phyloP scores from a whole-genome alignment of 2,113 vertebrate species.

The Rissa tridactyla region DNA sequence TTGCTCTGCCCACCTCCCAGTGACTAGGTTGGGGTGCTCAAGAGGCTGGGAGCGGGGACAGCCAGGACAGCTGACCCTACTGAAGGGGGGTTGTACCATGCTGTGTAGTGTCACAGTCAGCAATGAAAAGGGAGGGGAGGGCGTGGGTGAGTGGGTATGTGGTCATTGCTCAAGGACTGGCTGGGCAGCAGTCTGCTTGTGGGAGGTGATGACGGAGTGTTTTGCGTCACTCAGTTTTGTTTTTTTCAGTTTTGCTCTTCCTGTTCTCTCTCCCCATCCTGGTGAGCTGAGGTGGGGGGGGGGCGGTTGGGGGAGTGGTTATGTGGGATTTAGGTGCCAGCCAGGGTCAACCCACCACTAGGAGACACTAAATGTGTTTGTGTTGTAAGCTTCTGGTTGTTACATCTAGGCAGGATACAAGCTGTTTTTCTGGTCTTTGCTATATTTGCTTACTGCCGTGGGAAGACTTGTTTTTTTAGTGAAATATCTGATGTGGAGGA shows the following conservation, averaged over 20 bases:
- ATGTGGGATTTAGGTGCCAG: background rate
- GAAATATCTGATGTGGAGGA: background rate
- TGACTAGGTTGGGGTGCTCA: too few relatives aligned
- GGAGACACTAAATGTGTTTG: background rate
- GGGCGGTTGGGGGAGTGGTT: background rate
- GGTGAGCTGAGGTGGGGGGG: background rate
- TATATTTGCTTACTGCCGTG: background rate
- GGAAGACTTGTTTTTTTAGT: background rate
- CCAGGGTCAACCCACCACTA: background rate
- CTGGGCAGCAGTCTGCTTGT: background rate
- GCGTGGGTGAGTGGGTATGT: accelerated
- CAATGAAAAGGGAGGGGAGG: background rate
- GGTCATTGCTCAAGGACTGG: background rate
- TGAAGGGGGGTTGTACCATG: accelerated
- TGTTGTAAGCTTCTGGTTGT: background rate
- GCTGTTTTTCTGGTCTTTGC: background rate
- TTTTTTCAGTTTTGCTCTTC: background rate
- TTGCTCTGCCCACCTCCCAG: accelerated
- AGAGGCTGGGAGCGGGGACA: background rate
- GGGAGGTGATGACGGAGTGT: background rate
- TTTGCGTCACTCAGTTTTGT: background rate
- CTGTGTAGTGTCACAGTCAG: background rate
- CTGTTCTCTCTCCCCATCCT: background rate
- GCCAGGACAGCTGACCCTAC: accelerated
- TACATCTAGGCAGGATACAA: background rate